Evolutionary conservation across 2,888 invertebrate species (phyloP).

Genomic region (Calliphora vomitoria): DNA sequence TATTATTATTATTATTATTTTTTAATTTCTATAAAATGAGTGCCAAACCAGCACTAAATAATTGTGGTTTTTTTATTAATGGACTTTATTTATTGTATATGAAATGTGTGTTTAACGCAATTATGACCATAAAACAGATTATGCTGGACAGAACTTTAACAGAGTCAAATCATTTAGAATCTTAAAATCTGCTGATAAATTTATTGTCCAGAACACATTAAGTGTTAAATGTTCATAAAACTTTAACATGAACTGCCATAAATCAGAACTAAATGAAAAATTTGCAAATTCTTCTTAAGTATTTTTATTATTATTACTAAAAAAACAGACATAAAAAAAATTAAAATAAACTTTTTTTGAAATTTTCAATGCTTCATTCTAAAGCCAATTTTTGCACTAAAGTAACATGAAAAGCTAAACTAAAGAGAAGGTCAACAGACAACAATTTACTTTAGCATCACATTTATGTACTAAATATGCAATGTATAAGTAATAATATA

Average conservation of each 20-base stretch:
- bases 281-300: too few relatives aligned
- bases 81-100: constrained; percentile 10
- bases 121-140: constrained; percentile 24
- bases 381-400: background rate
- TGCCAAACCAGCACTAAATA: constrained; percentile 60
- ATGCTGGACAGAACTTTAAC: background rate
- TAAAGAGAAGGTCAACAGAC: constrained; percentile 41
- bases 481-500: too few relatives aligned
- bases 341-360: background rate
- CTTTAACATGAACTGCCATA: too few relatives aligned
- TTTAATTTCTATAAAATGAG: constrained; percentile 41
- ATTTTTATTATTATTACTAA: background rate
- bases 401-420: background rate
- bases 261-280: too few relatives aligned
- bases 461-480: constrained; percentile 6
- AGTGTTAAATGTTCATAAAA: too few relatives aligned
- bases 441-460: constrained; percentile 22
- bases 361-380: background rate
- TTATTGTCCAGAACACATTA: too few relatives aligned
- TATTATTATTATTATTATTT: constrained; percentile 27
- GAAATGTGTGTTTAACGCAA: constrained; percentile 32
- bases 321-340: background rate
- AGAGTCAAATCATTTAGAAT: constrained; percentile 3
- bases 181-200: too few relatives aligned
- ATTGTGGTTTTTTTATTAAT: constrained; percentile 63